Base-by-base conservation (phyloP, 2,888 invertebrate species). In the Apamea anceps region DNA sequence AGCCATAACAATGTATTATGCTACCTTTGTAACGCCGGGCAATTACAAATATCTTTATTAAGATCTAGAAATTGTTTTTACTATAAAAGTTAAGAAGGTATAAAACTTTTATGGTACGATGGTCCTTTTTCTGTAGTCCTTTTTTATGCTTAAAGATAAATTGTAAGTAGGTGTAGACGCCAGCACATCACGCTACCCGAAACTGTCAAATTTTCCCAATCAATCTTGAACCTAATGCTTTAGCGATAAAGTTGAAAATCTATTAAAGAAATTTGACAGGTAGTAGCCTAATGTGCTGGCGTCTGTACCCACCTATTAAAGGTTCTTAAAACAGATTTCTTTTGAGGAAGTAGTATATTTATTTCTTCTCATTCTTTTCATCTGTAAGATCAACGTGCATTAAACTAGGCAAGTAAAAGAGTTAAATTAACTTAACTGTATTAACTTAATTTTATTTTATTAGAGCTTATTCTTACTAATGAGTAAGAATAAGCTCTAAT, bases 11-110 rank as follows among this genome's bases (percentile, higher is more conserved):
- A 10, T 81, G 60, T 85, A 85, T 72, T 75, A 68, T 45, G 72
- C 62, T 83, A 68, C 85, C 72, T 80, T 85, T 85, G 76, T 85
- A 63, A 75, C 28, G 37, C 5, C 60, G 74, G 7, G 66, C 51
- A 51, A 71, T 84, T 77, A 86, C 25, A 82, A 75, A 60, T 85
- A 84, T 84, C 84, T 84, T 86, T 82, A 84, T 63, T 71, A 60
- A 62, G 57, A 84, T 84, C 86, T 72, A 48, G 62, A 74, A 77
- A 82, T 77, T 51, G 67, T 72, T 72, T 63, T 60, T 51, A 51
- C 32, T 28, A 65, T 74, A 67, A 82, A 85, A 77, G 45, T 72
- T 66, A 63, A 67, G 65, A 51, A 25, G 32, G 7, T 51, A 65
- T 81, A 72, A 81, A 85, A 77, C 48, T 67, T 82, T 74, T 21